A percentile compares a stretch with the other conserved stretches of the same genome.
Evolutionary conservation across 2,888 invertebrate genomes (phyloP).

Genomic region (Punctoribates punctum): DNA sequence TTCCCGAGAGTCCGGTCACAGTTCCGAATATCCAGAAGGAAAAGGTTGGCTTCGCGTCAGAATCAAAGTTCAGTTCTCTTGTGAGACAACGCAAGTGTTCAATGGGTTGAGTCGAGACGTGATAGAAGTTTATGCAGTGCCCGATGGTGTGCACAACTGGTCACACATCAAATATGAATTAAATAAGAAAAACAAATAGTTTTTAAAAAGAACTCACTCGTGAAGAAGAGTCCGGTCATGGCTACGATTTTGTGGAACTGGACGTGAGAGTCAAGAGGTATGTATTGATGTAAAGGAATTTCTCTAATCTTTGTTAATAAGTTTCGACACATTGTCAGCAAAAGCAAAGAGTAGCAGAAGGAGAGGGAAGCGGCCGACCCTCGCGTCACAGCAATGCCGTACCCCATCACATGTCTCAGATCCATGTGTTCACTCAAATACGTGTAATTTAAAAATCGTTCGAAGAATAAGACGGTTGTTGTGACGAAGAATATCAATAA

Average conservation of each 20-base stretch:
- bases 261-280: conserved; percentile 88
- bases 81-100: conserved; percentile 88
- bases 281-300: conserved; percentile 87
- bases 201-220: conserved; percentile 54
- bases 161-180: conserved; percentile 5
- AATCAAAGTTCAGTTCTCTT: conserved; percentile 81
- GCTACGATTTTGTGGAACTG: conserved; percentile 97
- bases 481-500: conserved; percentile 91
- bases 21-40: conserved; percentile 94
- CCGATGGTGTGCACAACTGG: conserved; percentile 79
- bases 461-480: conserved; percentile 86
- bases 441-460: conserved; percentile 90
- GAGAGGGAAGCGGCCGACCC: conserved; percentile 91
- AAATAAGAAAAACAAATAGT: background rate
- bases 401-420: conserved; percentile 92
- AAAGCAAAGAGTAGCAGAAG: conserved; percentile 84
- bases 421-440: conserved; percentile 96
- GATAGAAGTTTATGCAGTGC: conserved; percentile 95
- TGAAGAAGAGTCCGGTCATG: conserved; percentile 88
- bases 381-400: conserved; percentile 89
- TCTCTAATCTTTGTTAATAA: conserved; percentile 88
- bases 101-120: conserved; percentile 89
- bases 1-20: conserved; percentile 82
- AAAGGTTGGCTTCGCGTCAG: conserved; percentile 88
- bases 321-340: conserved; percentile 89